Evolutionary conservation across 2,888 invertebrate species (phyloP), one percentile per base, ranked within the genome.

Genomic region (Schrankia costaestrigalis): DNA sequence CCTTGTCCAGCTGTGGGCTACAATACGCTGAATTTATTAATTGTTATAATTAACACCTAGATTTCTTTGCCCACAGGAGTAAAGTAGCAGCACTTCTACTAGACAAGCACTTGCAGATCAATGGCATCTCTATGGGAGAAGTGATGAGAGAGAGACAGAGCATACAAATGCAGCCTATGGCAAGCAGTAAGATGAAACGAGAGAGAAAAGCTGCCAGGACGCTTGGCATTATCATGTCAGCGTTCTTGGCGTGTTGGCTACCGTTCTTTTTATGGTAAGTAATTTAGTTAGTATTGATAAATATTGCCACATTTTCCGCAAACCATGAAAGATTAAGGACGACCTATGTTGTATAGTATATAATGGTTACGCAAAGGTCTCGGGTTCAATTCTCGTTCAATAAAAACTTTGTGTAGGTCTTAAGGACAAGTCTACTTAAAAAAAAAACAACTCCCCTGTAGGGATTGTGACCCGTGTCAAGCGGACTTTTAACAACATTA

Each of bases 211-310:
- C 97, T 0, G 97, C 97, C 1, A 91, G 97, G 66, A 98, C 98
- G 7, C 90, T 98, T 24, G 98, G 98, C 35, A 97, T 98, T 71
- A 97, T 98, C 69, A 97, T 98, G 94, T 97, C 97, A 17, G 97
- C 96, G 0, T 98, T 98, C 78, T 88, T 98, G 42, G 91, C 97
- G 4, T 98, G 98, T 79, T 98, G 97, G 97, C 90, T 97, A 48
- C 98, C 98, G 3, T 98, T 98, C 89, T 98, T 98, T 78, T 89
- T 96, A 38, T 97, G 97, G 97, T 95, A 79, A 88, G 90, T 17
- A 17, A 5, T 4, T 5, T 7, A 17, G 7, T 17, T 7, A 17
- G 17, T 17, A 3, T 17, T 17, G 4, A 17, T 5, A 17, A 7
- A 51, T 1, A 7, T 19, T n/a, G 1, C 8, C n/a, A n/a, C n/a